Percentiles rank a stretch among this genome's conserved stretches.
Conservation (phyloP, 2,888 invertebrate species). For the Proisotoma minuta region DNA sequence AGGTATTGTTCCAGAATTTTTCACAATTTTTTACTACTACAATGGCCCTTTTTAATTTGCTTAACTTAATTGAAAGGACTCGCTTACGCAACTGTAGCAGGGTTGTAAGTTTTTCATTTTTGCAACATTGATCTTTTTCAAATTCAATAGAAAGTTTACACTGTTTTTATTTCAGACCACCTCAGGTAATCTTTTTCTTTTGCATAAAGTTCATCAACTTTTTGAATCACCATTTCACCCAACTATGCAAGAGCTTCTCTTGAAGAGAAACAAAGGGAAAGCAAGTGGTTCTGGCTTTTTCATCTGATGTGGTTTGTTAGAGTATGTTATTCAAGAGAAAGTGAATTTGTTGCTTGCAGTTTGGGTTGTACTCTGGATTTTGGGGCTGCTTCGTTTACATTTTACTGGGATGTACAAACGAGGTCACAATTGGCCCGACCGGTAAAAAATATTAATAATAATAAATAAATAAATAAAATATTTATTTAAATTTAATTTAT, state of each 20-base stretch:
- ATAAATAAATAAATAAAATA: not conserved
- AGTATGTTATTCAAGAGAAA: too few relatives aligned
- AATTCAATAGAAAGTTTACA: too few relatives aligned
- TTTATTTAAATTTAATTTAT: slow-evolving; percentile 3
- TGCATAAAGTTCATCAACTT: not conserved
- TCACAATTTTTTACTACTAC: too few relatives aligned
- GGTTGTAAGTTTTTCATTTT: not conserved
- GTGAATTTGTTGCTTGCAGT: slow-evolving; percentile 20
- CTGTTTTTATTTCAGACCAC: not conserved
- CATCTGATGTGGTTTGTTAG: not conserved
- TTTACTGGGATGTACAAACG: slow-evolving; percentile 41
- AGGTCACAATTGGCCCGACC: slow-evolving; percentile 33
- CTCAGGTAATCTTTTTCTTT: slow-evolving; percentile 27
- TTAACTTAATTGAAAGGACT: too few relatives aligned
- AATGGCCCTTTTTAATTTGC: too few relatives aligned
- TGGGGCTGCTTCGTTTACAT: slow-evolving; percentile 47
- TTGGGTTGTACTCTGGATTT: slow-evolving; percentile 44
- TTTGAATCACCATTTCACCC: too few relatives aligned
- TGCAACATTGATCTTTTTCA: not conserved
- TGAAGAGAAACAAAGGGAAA: too few relatives aligned
- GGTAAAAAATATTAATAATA: not conserved
- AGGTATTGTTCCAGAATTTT: too few relatives aligned
- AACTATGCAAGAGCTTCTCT: too few relatives aligned
- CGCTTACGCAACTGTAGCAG: not conserved
- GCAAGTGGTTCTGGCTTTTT: slow-evolving; percentile 6